Conservation (phyloP, 2,888 invertebrate genomes). For the Agrotis segetum region DNA sequence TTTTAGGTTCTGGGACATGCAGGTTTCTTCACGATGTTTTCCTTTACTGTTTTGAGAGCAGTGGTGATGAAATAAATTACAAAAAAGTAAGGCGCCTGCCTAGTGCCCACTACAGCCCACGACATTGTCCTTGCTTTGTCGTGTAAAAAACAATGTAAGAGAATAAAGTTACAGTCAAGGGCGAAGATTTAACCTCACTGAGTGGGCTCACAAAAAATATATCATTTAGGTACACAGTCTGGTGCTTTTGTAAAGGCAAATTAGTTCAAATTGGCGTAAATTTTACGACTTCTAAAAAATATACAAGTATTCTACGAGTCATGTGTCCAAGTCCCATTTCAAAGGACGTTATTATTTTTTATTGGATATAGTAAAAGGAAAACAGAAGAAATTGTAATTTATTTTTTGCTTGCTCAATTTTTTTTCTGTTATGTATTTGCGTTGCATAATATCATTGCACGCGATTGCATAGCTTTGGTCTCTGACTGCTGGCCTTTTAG, state of each 20-base stretch:
- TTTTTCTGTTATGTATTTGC: too few relatives aligned
- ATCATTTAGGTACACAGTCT: conserved; percentile 40
- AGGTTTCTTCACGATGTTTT: too few relatives aligned
- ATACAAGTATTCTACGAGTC: not conserved
- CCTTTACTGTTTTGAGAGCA: too few relatives aligned
- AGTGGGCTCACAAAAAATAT: conserved; percentile 48
- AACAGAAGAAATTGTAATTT: not conserved
- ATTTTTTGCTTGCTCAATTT: too few relatives aligned
- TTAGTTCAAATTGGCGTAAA: not conserved
- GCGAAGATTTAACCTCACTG: conserved; percentile 30
- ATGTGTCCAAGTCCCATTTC: not conserved
- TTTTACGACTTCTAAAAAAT: not conserved
- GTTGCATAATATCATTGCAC: too few relatives aligned
- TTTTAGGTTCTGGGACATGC: too few relatives aligned
- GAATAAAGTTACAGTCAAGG: conserved; percentile 43
- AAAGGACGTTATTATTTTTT: not conserved
- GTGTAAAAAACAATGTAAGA: conserved; percentile 48
- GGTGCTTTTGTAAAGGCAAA: conserved; percentile 31
- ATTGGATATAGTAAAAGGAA: not conserved
- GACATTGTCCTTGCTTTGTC: conserved; percentile 52
- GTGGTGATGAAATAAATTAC: too few relatives aligned
- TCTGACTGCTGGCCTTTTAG: too few relatives aligned
- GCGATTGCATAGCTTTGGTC: too few relatives aligned
- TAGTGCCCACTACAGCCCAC: too few relatives aligned
- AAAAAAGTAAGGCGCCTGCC: too few relatives aligned